Base-by-base conservation (phyloP, 2,888 invertebrate species). In the Magallana nippona region DNA sequence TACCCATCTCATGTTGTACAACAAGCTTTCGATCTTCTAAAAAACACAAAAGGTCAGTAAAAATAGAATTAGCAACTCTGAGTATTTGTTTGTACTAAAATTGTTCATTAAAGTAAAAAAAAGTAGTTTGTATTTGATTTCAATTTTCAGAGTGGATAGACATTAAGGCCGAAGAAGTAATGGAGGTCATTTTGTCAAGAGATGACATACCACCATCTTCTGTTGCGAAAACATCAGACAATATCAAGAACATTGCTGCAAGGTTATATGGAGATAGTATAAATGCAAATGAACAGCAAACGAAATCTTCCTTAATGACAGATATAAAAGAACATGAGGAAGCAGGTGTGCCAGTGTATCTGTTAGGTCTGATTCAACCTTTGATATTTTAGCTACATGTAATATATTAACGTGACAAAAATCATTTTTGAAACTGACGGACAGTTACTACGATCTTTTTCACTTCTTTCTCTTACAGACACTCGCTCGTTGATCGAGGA, bases 401-500 rank as follows among this genome's bases (percentile, higher is more conserved):
- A 8, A 8, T 44, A 44, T 0, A 44, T 44, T 44, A 44, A 44
- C 5, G 44, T 5, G 44, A 5, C 3, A 44, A 8, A 44, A 44
- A 44, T 5, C 44, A 44, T 44, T 44, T 44, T 44, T 44, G 5
- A 0, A 44, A 44, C 8, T 44, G 3, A 44, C 8, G 44, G 44
- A 44, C 44, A 44, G 44, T 44, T 8, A 44, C 8, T 44, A 44
- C 8, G 44, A 44, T 8, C 44, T 10, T 44, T 44, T 5, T 5
- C 44, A 3, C 44, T 44, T 44, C 44, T 44, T 44, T 44, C 5
- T 44, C 3, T 8, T 3, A 44, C 44, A 44, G 44, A 88, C 56
- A 82, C 85, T n/a, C 44, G 86, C 22, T 81, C 81, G 1, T 81
- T 91, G 80, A 57, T 88, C 56, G 97, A 98, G 92, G 98, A 98